Evolutionary conservation across 2,113 vertebrate species (phyloP), one percentile per base, ranked within the genome.

Genomic region (Channa maculata): DNA sequence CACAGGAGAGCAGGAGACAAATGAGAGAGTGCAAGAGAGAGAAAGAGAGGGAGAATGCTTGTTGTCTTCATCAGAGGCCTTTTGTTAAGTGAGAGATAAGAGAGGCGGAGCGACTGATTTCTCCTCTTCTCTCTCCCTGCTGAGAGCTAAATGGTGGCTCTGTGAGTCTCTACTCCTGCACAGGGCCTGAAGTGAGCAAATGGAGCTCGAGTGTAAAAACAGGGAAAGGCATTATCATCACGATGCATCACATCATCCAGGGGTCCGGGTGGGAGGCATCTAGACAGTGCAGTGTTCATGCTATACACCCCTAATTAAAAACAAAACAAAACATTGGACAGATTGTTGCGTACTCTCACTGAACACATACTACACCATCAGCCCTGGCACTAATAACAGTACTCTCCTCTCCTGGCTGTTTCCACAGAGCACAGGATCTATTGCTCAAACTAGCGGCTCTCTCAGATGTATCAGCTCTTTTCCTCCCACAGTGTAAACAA

Each of bases 21-120:
- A 86, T 79, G 71, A 85, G 79, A 80, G 80, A 33, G 78, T 67
- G 72, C 51, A 45, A 10, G 46, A 62, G 39, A 53, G 37, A 53
- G 37, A 83, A 68, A 59, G 64, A 64, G 75, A 64, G 74, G 55
- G 62, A 80, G 72, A 85, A 77, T 10, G 75, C 80, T 86, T 88
- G 89, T 91, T 90, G 88, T 91, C 91, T 91, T 92, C 86, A 92
- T 92, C 89, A 89, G 72, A 91, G 79, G 87, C 80, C 24, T 82
- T 90, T 90, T 88, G 84, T 87, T 89, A 91, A 89, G 88, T 86
- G 83, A 88, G 76, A 91, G 91, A 91, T 86, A 90, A 88, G 83
- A 88, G 83, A 87, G 52, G 78, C 80, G 82, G 55, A 87, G 77
- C 45, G 15, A 77, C 74, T 36, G 63, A 78, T 77, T 75, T 75